Conservation (phyloP, 2,888 invertebrate genomes). For the Dynastes hyllus region DNA sequence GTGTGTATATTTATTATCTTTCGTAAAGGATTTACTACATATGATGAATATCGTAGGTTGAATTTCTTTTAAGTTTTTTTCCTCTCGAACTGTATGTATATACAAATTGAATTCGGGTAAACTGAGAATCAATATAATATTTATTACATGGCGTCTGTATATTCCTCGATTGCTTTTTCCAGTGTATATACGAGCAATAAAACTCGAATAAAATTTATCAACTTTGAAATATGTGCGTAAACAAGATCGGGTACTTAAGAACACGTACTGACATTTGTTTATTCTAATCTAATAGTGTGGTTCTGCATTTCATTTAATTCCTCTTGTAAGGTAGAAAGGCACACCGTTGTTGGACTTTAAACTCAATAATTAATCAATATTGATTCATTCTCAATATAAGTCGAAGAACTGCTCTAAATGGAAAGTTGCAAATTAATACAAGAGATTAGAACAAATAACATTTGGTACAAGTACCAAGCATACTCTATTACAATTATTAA, state of each 20-base stretch:
- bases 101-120: neutral
- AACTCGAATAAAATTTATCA: constrained; percentile 4
- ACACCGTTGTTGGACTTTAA: too few relatives aligned
- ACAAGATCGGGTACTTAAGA: constrained; percentile 1
- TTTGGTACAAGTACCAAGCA: too few relatives aligned
- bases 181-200: constrained; percentile 15
- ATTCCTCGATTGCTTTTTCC: neutral
- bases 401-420: too few relatives aligned
- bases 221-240: constrained; percentile 1
- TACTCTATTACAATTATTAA: too few relatives aligned
- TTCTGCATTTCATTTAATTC: constrained; percentile 7
- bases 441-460: too few relatives aligned
- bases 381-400: too few relatives aligned
- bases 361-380: too few relatives aligned
- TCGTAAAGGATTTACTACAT: neutral
- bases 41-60: too few relatives aligned
- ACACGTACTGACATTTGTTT: constrained; percentile 4
- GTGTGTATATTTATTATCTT: neutral
- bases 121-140: constrained; percentile 4
- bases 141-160: neutral
- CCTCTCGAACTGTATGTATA: too few relatives aligned
- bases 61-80: too few relatives aligned
- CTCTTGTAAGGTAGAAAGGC: neutral
- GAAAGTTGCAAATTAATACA: too few relatives aligned
- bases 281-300: neutral